These are phyloP conservation scores for Synodontis membranacea DNA, from an alignment of 2,113 vertebrate species.

Conservation along the genomic window DNA sequence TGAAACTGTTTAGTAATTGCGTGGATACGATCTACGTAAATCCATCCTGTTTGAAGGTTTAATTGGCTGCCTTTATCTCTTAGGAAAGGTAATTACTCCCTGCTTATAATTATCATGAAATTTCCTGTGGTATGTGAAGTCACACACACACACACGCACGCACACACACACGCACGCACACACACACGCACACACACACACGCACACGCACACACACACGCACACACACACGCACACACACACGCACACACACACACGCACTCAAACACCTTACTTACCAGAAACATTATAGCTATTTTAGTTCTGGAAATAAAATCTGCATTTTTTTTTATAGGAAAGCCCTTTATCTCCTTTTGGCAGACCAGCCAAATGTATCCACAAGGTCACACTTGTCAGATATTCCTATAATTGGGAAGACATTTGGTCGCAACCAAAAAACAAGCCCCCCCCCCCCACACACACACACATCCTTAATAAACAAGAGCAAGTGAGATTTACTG, in stretches of 20 bases:
- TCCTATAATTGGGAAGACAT: background rate
- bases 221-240: background rate
- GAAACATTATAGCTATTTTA: background rate
- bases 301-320: background rate
- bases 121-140: constrained; percentile 59
- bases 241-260: background rate
- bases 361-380: background rate
- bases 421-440: background rate
- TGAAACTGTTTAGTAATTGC: constrained; percentile 10
- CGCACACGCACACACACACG: background rate
- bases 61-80: constrained; percentile 63
- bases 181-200: background rate
- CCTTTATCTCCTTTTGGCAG: background rate
- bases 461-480: background rate
- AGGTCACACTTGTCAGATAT: background rate
- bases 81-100: constrained; percentile 57
- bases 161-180: background rate
- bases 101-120: constrained; percentile 56
- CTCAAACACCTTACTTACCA: background rate
- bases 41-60: constrained; percentile 43
- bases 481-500: constrained; percentile 76
- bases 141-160: background rate
- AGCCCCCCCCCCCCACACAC: background rate
- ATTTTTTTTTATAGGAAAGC: background rate
- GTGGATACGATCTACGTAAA: constrained; percentile 2